Conservation (phyloP, 2,888 invertebrate genomes). For the Hemaris fuciformis region DNA sequence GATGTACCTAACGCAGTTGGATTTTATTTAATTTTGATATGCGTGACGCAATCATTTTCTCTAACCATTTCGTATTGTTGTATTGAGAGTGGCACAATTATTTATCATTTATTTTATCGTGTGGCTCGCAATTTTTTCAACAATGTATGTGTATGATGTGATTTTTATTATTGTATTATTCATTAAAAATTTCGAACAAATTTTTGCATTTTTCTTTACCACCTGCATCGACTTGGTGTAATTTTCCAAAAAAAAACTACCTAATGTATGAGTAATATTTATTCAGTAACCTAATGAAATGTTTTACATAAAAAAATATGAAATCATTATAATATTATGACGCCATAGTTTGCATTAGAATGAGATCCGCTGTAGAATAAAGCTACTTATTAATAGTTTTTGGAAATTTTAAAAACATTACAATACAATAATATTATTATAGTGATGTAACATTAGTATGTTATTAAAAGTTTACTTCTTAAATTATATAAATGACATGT, state of each 20-base stretch:
- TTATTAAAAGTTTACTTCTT: not conserved
- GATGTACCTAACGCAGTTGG: not conserved
- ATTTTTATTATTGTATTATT: constrained; percentile 73
- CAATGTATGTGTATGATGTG: constrained; percentile 72
- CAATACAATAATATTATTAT: too few species aligned
- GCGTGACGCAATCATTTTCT: not conserved
- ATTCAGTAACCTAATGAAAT: not conserved
- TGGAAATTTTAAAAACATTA: not conserved
- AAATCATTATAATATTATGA: not conserved
- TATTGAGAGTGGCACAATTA: constrained; percentile 59
- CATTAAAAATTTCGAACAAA: constrained; percentile 61
- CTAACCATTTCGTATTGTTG: constrained; percentile 31
- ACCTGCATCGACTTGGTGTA: not conserved
- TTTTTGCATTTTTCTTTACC: constrained; percentile 39
- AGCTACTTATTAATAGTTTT: not conserved
- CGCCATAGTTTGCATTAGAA: constrained; percentile 1
- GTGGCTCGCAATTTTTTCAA: constrained; percentile 61
- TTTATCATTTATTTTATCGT: constrained; percentile 39
- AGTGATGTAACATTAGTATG: not conserved
- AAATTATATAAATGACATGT: not conserved
- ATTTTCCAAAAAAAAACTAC: not conserved
- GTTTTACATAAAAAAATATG: not conserved
- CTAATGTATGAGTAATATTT: not conserved
- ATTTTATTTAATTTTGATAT: not conserved
- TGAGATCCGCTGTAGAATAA: constrained; percentile 20